phyloP scores from a whole-genome alignment of 2,113 vertebrate species.

The Pterocles gutturalis region DNA sequence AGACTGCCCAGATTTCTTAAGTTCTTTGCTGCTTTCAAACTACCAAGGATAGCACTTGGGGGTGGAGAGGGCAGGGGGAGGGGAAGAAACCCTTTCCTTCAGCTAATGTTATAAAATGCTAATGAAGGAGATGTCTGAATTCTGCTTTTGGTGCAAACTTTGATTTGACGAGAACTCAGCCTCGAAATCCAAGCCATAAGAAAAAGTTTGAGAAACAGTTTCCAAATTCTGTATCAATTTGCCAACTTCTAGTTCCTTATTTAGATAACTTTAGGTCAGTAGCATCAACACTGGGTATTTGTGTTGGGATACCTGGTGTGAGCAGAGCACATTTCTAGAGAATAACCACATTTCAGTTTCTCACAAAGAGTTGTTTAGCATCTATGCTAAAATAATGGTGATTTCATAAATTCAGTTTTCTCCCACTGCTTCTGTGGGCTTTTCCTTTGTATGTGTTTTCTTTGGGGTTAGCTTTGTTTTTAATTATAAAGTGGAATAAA shows the following conservation, averaged over 20 bases:
- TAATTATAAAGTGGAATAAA: not conserved
- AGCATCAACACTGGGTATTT: not conserved
- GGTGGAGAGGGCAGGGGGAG: not conserved
- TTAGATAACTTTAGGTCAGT: not conserved
- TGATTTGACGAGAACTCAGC: not conserved
- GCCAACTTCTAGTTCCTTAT: not conserved
- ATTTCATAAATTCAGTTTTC: not conserved
- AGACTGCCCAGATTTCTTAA: slow-evolving; percentile 78
- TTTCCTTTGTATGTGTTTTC: not conserved
- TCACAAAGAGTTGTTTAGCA: not conserved
- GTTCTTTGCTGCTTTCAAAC: slow-evolving; percentile 76
- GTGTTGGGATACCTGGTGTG: not conserved
- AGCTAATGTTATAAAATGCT: not conserved
- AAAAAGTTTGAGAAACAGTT: not conserved
- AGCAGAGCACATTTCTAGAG: not conserved
- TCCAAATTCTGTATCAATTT: not conserved
- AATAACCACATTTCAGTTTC: not conserved
- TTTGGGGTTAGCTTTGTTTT: not conserved
- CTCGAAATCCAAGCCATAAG: not conserved
- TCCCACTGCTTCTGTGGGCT: not conserved
- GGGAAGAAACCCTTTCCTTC: not conserved
- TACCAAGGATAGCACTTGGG: slow-evolving; percentile 25
- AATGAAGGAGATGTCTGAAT: not conserved
- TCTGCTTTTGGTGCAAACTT: not conserved
- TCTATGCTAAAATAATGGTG: not conserved